Evolutionary conservation across 2,797 vertebrate genomes (phyloP).

Genomic region (Mormyrops boulengeri): DNA sequence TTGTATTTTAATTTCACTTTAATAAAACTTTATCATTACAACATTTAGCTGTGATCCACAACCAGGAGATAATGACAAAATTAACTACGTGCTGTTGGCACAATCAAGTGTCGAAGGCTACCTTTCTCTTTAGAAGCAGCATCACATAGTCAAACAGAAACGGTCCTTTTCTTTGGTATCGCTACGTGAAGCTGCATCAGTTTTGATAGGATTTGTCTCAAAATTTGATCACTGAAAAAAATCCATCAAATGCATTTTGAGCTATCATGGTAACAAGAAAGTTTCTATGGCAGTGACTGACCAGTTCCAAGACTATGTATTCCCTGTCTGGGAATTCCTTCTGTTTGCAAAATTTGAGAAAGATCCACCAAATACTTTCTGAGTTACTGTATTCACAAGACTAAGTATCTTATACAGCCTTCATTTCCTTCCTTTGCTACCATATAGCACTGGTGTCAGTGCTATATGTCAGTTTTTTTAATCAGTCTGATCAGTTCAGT

Average conservation of each 20-base stretch:
- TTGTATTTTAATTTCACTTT: background rate
- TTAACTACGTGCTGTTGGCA: background rate
- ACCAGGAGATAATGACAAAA: background rate
- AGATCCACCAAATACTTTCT: background rate
- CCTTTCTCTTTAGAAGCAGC: background rate
- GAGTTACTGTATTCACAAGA: background rate
- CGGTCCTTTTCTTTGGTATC: background rate
- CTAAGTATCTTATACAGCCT: background rate
- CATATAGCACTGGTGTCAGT: background rate
- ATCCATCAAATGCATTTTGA: background rate
- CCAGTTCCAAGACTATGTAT: background rate
- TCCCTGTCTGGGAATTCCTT: background rate
- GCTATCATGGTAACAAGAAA: background rate
- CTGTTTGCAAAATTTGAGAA: too few relatives aligned
- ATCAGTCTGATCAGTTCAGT: background rate
- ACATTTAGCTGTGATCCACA: background rate
- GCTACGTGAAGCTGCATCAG: background rate
- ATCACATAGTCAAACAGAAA: background rate
- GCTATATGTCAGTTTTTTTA: background rate
- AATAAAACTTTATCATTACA: background rate
- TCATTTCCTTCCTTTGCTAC: background rate
- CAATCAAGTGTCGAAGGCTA: background rate
- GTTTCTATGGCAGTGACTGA: background rate
- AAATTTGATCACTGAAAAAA: background rate
- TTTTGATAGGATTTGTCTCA: background rate